These are phyloP conservation scores for Chunga burmeisteri DNA, from an alignment of 2,113 vertebrate species.

Conservation along the genomic window DNA sequence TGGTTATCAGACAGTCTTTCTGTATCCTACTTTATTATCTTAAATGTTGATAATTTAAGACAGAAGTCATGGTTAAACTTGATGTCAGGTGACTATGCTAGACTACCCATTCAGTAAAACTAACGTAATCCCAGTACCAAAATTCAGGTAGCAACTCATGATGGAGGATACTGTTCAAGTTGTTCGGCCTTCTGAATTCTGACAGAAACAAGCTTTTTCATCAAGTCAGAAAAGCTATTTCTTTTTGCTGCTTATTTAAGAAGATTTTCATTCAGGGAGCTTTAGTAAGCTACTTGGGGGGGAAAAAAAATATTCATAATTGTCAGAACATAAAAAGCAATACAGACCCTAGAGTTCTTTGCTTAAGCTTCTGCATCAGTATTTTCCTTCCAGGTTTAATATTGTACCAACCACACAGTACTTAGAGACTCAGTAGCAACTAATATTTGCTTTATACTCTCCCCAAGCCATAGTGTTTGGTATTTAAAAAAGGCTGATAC, in stretches of 20 bases:
- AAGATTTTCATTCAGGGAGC: not conserved
- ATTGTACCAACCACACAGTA: not conserved
- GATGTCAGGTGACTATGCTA: not conserved
- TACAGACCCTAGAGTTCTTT: not conserved
- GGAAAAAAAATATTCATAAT: not conserved
- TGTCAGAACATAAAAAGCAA: not conserved
- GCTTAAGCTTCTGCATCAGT: not conserved
- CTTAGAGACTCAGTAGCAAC: not conserved
- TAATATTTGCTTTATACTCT: conserved; percentile 36
- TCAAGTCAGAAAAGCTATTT: not conserved
- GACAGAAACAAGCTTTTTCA: not conserved
- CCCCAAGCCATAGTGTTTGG: conserved; percentile 1
- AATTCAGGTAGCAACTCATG: not conserved
- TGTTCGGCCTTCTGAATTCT: not conserved
- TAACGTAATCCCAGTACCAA: not conserved
- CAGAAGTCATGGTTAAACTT: not conserved
- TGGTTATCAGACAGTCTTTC: not conserved
- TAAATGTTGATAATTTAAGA: not conserved
- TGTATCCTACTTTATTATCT: not conserved
- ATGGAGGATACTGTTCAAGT: not conserved
- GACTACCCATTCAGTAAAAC: not conserved
- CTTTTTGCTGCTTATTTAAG: not conserved
- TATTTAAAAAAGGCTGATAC: conserved; percentile 40
- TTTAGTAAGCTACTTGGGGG: not conserved
- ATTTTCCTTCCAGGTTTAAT: not conserved